Conservation (phyloP, 1,140 invertebrate species). For the Oedothorax gibbosus region DNA sequence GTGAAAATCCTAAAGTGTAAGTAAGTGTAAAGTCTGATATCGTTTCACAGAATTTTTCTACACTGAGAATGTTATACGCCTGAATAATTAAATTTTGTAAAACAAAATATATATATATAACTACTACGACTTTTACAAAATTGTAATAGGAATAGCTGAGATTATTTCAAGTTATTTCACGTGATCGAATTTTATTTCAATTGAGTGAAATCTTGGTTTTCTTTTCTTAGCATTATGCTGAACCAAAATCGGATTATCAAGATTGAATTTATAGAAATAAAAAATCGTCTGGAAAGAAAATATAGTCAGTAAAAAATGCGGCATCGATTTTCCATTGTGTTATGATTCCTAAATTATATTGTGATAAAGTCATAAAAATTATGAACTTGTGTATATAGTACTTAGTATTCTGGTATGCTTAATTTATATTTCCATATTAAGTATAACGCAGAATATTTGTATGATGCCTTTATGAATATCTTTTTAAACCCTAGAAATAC, state of each 20-base stretch:
- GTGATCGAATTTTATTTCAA: conserved; percentile 3
- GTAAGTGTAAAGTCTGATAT: conserved; percentile 15
- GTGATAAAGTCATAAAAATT: no score
- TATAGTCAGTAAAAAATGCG: no score
- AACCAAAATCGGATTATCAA: no score
- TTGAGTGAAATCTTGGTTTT: not conserved
- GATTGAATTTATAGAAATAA: no score
- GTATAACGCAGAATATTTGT: no score
- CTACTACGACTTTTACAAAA: conserved; percentile 13
- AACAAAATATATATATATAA: not conserved
- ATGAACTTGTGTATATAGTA: no score
- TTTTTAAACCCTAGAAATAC: not conserved
- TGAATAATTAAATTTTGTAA: conserved; percentile 5
- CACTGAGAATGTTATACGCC: not conserved
- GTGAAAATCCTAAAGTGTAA: conserved; percentile 10
- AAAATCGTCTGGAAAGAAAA: no score
- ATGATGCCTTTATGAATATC: not conserved
- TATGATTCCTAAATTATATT: no score
- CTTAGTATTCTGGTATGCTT: no score
- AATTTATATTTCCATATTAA: no score
- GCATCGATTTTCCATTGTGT: no score
- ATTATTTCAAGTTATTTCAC: not conserved
- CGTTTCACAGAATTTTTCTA: conserved; percentile 6
- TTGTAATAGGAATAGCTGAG: conserved; percentile 32
- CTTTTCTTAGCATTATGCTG: not conserved